Evolutionary conservation across 2,888 invertebrate species (phyloP).

Genomic region (Coelinius sp.): DNA sequence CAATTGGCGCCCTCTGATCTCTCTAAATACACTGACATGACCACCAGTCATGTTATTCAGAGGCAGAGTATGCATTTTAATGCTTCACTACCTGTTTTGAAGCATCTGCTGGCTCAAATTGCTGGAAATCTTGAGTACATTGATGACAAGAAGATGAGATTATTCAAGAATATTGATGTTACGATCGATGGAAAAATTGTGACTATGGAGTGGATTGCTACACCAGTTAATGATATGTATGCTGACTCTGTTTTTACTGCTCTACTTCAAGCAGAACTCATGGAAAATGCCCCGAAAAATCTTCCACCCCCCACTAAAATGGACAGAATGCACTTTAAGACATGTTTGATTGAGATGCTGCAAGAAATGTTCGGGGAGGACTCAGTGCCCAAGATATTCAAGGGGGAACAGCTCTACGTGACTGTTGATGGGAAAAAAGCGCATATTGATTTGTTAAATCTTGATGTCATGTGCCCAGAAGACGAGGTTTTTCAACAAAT

Average conservation of each 20-base stretch:
- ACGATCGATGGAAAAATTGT: conserved; percentile 86
- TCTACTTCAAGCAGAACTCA: conserved; percentile 85
- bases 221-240: conserved; percentile 97
- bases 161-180: conserved; percentile 88
- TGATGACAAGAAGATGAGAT: conserved; percentile 82
- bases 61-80: conserved; percentile 91
- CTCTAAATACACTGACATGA: conserved; percentile 96
- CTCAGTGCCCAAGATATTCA: conserved; percentile 93
- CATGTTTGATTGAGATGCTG: conserved; percentile 90
- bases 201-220: conserved; percentile 94
- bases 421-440: conserved; percentile 89
- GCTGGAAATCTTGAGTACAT: conserved; percentile 81
- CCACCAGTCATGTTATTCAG: conserved; percentile 93
- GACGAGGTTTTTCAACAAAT: conserved; percentile 88
- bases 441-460: conserved; percentile 84
- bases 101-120: conserved; percentile 84
- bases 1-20: conserved; percentile 92
- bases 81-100: conserved; percentile 80
- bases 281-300: conserved; percentile 77
- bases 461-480: conserved; percentile 85
- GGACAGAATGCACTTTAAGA: conserved; percentile 93
- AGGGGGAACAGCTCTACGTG: conserved; percentile 89
- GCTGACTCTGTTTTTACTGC: conserved; percentile 95
- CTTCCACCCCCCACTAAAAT: conserved; percentile 79
- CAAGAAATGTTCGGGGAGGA: conserved; percentile 97